A percentile compares a stretch with the other conserved stretches of the same genome.
These are phyloP conservation scores for Rhinatrema bivittatum DNA, from an alignment of 2,797 vertebrate species.

Conservation along the genomic window DNA sequence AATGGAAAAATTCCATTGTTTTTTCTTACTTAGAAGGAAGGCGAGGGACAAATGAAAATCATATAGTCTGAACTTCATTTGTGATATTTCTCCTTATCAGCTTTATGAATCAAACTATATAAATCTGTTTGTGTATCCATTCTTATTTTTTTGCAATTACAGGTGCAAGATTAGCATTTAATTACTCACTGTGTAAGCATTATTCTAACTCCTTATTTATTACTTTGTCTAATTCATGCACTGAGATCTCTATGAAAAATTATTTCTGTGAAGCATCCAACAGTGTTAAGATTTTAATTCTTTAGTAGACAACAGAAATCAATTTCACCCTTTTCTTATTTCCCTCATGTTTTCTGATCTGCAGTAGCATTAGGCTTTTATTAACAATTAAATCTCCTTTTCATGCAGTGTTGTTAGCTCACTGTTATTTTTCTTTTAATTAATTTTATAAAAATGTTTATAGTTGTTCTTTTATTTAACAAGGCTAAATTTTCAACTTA, in stretches of 20 bases:
- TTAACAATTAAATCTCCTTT: not conserved
- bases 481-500: constrained; percentile 31
- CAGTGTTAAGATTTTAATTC: constrained; percentile 5
- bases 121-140: not conserved
- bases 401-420: constrained; percentile 10
- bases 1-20: not conserved
- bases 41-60: too few species aligned
- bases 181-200: accelerated
- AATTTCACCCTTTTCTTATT: too few species aligned
- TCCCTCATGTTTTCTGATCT: too few species aligned
- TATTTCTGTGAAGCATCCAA: not conserved
- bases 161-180: not conserved
- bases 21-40: accelerated
- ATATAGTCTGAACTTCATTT: too few species aligned
- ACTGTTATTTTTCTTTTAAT: not conserved
- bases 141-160: too few species aligned
- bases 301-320: not conserved
- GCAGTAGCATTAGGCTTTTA: not conserved
- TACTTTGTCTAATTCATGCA: not conserved
- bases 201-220: not conserved
- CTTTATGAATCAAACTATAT: accelerated
- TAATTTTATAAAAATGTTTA: constrained; percentile 5
- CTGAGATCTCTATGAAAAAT: accelerated
- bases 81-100: too few species aligned
- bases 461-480: constrained; percentile 31